Percentiles rank a stretch among this genome's conserved stretches.
Conservation (phyloP, 2,888 invertebrate genomes). For the Siphlonurus alternatus region DNA sequence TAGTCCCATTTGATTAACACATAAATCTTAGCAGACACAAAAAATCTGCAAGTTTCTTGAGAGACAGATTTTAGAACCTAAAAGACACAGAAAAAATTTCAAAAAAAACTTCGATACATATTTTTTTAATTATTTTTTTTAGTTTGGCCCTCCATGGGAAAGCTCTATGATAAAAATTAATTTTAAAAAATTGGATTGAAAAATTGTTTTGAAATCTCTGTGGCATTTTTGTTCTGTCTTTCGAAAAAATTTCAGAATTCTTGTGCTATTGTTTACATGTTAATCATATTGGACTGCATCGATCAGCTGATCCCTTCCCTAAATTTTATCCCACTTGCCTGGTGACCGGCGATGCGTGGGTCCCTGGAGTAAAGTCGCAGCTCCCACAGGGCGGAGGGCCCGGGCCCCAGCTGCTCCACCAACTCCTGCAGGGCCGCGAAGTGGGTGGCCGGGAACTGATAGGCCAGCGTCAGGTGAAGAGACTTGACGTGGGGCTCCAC, state of each 20-base stretch:
- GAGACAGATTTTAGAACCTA: too few relatives aligned
- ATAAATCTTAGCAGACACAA: too few relatives aligned
- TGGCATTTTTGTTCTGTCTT: not conserved
- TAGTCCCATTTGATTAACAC: too few relatives aligned
- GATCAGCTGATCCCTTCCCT: not conserved
- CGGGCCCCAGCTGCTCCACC: slow-evolving; percentile 52
- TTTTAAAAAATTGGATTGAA: too few relatives aligned
- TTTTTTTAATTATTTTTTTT: too few relatives aligned
- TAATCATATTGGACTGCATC: too few relatives aligned
- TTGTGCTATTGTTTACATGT: not conserved
- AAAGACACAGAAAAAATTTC: too few relatives aligned
- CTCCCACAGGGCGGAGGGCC: slow-evolving; percentile 60
- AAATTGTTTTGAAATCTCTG: too few relatives aligned
- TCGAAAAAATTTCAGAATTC: not conserved
- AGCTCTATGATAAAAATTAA: too few relatives aligned
- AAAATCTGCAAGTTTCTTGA: too few relatives aligned
- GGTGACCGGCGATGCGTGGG: slow-evolving; percentile 51
- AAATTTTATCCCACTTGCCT: slow-evolving; percentile 25
- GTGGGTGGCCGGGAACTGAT: slow-evolving; percentile 61
- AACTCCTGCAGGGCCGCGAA: slow-evolving; percentile 53
- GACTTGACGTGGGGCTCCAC: slow-evolving; percentile 71
- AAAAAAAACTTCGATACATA: too few relatives aligned
- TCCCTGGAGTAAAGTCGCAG: slow-evolving; percentile 75
- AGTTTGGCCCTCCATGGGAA: too few relatives aligned
- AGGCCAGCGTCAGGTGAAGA: slow-evolving; percentile 73